phyloP scores from a whole-genome alignment of 2,888 invertebrate species.

The Macrosoma leucophasiata region DNA sequence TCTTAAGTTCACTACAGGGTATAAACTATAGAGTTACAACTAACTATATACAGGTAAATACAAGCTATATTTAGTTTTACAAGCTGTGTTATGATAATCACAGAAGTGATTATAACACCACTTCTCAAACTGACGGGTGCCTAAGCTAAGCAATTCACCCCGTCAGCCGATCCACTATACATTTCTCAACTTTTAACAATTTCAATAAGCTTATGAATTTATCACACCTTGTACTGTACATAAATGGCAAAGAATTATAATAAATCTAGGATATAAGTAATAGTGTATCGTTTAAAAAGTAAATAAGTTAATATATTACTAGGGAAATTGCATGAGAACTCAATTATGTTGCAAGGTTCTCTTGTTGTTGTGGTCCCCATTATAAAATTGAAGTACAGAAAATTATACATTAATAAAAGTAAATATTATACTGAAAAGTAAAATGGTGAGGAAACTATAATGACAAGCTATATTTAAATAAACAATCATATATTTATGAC shows the following conservation, averaged over 20 bases:
- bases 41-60: conserved; percentile 57
- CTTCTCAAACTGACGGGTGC: conserved; percentile 37
- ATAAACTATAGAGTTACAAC: conserved; percentile 39
- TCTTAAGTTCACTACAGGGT: conserved; percentile 41
- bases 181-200: no score
- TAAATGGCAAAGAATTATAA: conserved; percentile 52
- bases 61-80: conserved; percentile 43
- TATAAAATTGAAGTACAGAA: no score
- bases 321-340: conserved; percentile 18
- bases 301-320: conserved; percentile 20
- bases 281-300: no score
- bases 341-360: conserved; percentile 10
- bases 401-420: no score
- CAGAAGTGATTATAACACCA: conserved; percentile 69
- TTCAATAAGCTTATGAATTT: conserved; percentile 34
- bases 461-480: no score
- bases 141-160: conserved; percentile 40
- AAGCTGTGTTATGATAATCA: conserved; percentile 45
- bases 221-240: conserved; percentile 67
- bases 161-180: conserved; percentile 34
- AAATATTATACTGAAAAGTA: no score
- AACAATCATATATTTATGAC: no score
- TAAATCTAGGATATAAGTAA: no score
- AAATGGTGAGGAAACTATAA: no score
- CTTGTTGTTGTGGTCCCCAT: no score